Base-by-base conservation (phyloP, 2,797 vertebrate species). In the Halcyon smyrnensis region DNA sequence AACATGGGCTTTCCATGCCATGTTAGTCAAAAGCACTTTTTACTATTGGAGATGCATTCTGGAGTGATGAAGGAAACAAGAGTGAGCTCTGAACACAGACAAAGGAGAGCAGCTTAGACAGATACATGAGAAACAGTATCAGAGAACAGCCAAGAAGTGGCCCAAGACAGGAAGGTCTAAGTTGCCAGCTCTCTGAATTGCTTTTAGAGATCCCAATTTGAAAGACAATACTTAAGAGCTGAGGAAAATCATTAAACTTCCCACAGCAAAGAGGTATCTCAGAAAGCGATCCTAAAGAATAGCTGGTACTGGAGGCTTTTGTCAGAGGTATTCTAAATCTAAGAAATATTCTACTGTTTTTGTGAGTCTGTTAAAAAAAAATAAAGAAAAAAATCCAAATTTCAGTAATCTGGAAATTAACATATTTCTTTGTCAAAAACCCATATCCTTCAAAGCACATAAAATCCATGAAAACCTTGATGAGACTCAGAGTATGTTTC, bases 191-290 rank as follows among this genome's bases (percentile, higher is more conserved):
- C 71, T 80, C 91, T 34, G 0, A 90, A 94, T 86, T 88, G 69
- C 64, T 93, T 71, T 68, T 46, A 94, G 65, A 95, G 94, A 96
- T 94, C 68, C 39, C 84, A 89, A 74, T 89, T 83, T 95, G 97
- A 97, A 97, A 98, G 87, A 89, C 53, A 97, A 97, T 95, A 92
- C 87, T 71, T 60, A 48, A 37, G 28, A 80, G 75, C 36, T 64
- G 41, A 91, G n/a, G 82, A 89, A 95, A 75, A 89, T 32, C 46
- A 85, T 83, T 89, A 87, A 64, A 65, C 50, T 70, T 91, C 51
- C 39, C 6, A 4, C 11, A 87, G 51, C 36, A 64, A 39, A 90
- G 62, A 76, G 30, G 7, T 19, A 46, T 30, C 68, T 59, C 67
- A 85, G 68, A 89, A 94, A 89, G 73, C 0, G 0, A 59, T 62